Conservation (phyloP, 1,140 invertebrate species). For the Drosophila aff. region DNA sequence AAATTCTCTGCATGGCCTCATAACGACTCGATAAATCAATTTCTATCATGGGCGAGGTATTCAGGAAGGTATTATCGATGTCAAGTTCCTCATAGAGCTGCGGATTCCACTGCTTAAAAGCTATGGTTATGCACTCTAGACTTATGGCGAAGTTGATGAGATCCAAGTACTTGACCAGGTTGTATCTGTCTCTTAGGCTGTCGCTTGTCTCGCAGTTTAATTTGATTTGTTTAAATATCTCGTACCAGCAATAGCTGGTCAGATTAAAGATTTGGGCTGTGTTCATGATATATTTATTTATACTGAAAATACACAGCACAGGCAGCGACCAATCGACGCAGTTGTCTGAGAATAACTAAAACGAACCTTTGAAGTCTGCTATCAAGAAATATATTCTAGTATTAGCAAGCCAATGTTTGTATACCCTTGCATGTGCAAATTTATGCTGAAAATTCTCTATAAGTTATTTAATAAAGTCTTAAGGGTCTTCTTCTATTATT, state of each 20-base stretch:
- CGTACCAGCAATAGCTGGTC: constrained; percentile 2
- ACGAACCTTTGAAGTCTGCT: not conserved
- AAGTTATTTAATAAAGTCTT: not conserved
- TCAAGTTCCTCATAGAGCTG: constrained; percentile 6
- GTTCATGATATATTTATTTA: not conserved
- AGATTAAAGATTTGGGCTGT: not conserved
- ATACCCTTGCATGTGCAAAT: not conserved
- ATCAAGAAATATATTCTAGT: not conserved
- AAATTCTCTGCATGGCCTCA: not conserved
- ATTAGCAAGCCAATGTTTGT: not conserved
- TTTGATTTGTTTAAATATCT: constrained; percentile 8
- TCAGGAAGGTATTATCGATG: not conserved
- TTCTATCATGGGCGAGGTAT: rapidly evolving
- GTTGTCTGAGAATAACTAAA: not conserved
- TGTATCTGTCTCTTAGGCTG: not conserved
- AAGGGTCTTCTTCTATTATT: not conserved
- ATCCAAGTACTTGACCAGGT: constrained; percentile 1
- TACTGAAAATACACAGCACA: not conserved
- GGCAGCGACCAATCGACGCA: not conserved
- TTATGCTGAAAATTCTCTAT: not conserved
- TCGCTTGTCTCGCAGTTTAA: not conserved
- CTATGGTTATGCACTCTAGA: not conserved
- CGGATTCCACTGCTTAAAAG: not conserved
- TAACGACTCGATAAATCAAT: constrained; percentile 2
- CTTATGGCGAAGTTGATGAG: not conserved